Base-by-base conservation (phyloP, 2,113 vertebrate species). In the Leptobrachium ailaonicum region DNA sequence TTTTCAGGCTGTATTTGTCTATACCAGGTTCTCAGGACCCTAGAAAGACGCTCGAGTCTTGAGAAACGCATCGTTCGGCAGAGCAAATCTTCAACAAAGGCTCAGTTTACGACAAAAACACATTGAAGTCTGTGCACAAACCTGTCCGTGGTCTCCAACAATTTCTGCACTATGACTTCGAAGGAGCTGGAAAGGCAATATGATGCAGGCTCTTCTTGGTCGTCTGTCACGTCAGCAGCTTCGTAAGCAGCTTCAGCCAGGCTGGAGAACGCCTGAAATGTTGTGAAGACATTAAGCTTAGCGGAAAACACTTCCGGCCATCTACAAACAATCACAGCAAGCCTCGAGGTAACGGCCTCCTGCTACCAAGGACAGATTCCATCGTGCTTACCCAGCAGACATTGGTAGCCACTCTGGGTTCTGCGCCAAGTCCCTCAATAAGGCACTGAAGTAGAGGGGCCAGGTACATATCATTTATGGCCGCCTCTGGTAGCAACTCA, bases 81-180 rank as follows among this genome's bases (percentile, higher is more conserved):
- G 20, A 32, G 20, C 20, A 32, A 32, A 32, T 32, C 20, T 32
- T 32, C 20, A 32, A 32, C 20, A 32, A 32, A 32, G 20, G 20
- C 1, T 32, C 20, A 32, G 1, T 32, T 32, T 32, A 32, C 20
- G 1, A 32, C 20, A 32, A 32, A 32, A 32, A 32, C 20, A 32
- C 20, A 32, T 32, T 32, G 20, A 32, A 32, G 20, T 32, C 20
- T 32, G 20, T 50, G 47, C 56, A 60, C 78, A 66, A 2, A 96
- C 98, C 98, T 94, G 88, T 99, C 98, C 43, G 97, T 98, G 32
- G 98, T 99, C 87, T 99, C 98, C 82, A 99, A 88, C 0, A 99
- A 95, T 45, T 99, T 99, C 92, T 99, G 97, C 47, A 99, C 97
- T 66, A 99, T 99, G 74, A 98, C 90, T 84, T 99, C 98, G n/a